Evolutionary conservation across 2,888 invertebrate species (phyloP).

Genomic region (Listrodromus nycthemerus): DNA sequence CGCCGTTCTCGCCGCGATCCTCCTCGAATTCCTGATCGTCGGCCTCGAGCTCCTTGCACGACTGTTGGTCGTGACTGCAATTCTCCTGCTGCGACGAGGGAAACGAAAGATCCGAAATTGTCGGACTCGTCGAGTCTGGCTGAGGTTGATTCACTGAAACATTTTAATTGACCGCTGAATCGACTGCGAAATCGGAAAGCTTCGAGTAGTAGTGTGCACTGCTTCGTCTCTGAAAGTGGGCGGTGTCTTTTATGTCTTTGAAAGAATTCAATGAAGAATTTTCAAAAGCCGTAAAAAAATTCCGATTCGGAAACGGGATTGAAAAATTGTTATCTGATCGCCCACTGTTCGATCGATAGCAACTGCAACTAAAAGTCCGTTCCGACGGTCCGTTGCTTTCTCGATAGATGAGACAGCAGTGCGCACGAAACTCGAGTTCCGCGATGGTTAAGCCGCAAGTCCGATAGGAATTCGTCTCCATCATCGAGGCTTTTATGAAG

Average conservation of each 20-base stretch:
- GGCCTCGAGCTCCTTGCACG: slow-evolving; percentile 83
- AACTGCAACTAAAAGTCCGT: too few relatives aligned
- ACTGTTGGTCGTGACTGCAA: slow-evolving; percentile 77
- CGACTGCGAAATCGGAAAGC: too few relatives aligned
- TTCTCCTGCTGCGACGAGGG: slow-evolving; percentile 83
- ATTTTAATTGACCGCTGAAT: neutral
- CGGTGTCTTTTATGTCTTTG: too few relatives aligned
- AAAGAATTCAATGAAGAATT: too few relatives aligned
- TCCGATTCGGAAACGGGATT: too few relatives aligned
- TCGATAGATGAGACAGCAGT: neutral
- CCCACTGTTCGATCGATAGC: too few relatives aligned
- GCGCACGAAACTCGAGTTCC: neutral
- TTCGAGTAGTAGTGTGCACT: too few relatives aligned
- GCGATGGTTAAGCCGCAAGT: slow-evolving; percentile 27
- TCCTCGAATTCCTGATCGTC: slow-evolving; percentile 85
- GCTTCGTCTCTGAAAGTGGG: too few relatives aligned
- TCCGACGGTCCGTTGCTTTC: neutral
- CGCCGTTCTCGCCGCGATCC: slow-evolving; percentile 84
- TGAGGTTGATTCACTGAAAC: slow-evolving; percentile 85
- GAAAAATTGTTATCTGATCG: too few relatives aligned
- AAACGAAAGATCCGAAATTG: slow-evolving; percentile 89
- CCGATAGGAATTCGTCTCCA: slow-evolving; percentile 47
- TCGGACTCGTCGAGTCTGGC: slow-evolving; percentile 94
- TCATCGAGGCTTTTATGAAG: slow-evolving; percentile 72
- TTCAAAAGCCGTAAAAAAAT: too few relatives aligned